Conservation (phyloP, 1,140 invertebrate species). For the Aphis craccivora region DNA sequence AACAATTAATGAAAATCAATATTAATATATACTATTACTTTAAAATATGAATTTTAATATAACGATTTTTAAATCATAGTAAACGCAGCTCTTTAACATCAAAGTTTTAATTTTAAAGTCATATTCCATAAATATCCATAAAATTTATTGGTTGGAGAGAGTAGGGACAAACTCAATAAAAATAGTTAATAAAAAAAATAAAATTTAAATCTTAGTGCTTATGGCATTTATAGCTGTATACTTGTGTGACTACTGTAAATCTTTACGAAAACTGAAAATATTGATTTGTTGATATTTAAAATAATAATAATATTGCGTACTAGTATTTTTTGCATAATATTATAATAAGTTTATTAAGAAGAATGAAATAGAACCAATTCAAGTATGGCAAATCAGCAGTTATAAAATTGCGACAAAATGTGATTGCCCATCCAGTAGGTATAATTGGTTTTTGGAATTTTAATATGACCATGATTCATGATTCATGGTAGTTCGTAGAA, state of each 20-base stretch:
- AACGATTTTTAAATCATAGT: not conserved
- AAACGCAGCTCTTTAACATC: not conserved
- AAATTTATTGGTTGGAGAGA: not conserved
- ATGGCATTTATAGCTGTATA: not conserved
- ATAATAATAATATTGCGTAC: not conserved
- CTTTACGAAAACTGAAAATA: not conserved
- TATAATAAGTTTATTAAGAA: not conserved
- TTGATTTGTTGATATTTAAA: not conserved
- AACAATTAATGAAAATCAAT: too few species aligned
- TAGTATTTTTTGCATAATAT: not conserved
- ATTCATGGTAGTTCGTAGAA: not conserved
- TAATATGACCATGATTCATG: not conserved
- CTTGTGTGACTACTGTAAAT: not conserved
- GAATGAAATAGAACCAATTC: not conserved
- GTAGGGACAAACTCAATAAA: not conserved
- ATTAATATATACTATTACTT: too few species aligned
- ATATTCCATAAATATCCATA: not conserved
- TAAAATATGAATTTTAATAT: too few species aligned
- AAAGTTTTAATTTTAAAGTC: too few species aligned
- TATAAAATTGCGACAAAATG: not conserved
- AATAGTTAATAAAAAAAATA: too few species aligned
- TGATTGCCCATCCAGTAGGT: not conserved
- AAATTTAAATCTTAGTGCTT: not conserved
- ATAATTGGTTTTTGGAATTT: not conserved
- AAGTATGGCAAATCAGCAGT: not conserved